Base-by-base conservation (phyloP, 2,797 vertebrate species). In the Galaxias olidus region DNA sequence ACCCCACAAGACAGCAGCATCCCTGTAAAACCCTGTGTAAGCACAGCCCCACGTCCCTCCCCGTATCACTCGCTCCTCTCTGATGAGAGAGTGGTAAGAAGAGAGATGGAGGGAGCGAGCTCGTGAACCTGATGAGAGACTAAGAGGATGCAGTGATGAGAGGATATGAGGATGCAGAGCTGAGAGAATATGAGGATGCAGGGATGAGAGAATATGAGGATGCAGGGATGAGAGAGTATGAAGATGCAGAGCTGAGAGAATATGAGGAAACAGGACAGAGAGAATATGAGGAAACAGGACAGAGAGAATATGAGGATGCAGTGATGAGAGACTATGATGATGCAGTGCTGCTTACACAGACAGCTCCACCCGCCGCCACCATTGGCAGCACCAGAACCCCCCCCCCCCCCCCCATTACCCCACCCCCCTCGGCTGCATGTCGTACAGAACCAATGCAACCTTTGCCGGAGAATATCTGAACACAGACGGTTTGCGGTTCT, bases 371-470 rank as follows among this genome's bases (percentile, higher is more conserved):
- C 66, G 47, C 42, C 42, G 48, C 43, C 1, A 7, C 43, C 59
- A 77, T 43, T 60, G 66, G 48, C 51, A n/a, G 9, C 65, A 56
- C 54, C 69, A 70, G 18, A 19, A 58, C 13, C 19, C 50, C 69
- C 59, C 9, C 53, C 66, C 20, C 8, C 15, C 73, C 78, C 74
- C 64, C 18, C 50, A 58, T 15, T 13, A 5, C 45, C 1, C 42
- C 49, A 12, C 19, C 47, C 66, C 56, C 65, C 10, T 17, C 4
- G 66, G 70, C 68, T 59, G 30, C 18, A 54, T 68, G 71, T 70
- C 61, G 69, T 62, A 75, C 53, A 7, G 66, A 72, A 69, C 72
- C 61, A 59, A 74, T 70, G 76, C 74, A 84, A 81, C 72, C 81
- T 83, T 74, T 55, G 72, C 75, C 63, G 51, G 61, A 76, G 71